Evolutionary conservation across 2,888 invertebrate species (phyloP).

Genomic region (Drosophila subquinaria): DNA sequence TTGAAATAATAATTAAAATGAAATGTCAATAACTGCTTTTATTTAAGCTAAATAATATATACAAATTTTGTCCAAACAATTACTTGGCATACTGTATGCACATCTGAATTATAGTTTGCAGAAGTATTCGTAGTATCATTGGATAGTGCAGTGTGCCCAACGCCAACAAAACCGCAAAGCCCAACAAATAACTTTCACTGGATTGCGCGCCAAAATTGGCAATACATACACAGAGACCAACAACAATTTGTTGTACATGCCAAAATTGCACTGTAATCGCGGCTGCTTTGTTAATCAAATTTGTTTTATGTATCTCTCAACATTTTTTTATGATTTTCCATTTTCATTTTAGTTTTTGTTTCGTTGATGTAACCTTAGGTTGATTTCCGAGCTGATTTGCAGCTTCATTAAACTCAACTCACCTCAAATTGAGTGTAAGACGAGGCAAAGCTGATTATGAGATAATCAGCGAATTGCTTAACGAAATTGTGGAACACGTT

Average conservation of each 20-base stretch:
- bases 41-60: neutral
- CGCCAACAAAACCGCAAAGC: constrained; percentile 11
- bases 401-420: constrained; percentile 67
- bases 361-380: constrained; percentile 64
- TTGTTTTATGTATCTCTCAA: constrained; percentile 42
- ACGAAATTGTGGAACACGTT: constrained; percentile 53
- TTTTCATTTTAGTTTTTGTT: constrained; percentile 29
- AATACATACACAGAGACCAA: constrained; percentile 20
- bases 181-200: constrained; percentile 66
- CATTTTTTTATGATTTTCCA: constrained; percentile 37
- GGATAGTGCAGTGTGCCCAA: constrained; percentile 20
- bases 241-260: constrained; percentile 53
- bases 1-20: neutral
- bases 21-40: neutral
- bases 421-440: constrained; percentile 53
- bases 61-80: neutral
- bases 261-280: constrained; percentile 62
- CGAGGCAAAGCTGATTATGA: constrained; percentile 71
- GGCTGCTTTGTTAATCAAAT: constrained; percentile 59
- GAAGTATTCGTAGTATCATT: constrained; percentile 35
- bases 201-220: constrained; percentile 67
- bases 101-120: neutral
- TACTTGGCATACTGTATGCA: neutral
- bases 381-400: constrained; percentile 63
- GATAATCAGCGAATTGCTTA: constrained; percentile 72